Conservation (phyloP, 1,140 invertebrate species). For the Musca domestica region DNA sequence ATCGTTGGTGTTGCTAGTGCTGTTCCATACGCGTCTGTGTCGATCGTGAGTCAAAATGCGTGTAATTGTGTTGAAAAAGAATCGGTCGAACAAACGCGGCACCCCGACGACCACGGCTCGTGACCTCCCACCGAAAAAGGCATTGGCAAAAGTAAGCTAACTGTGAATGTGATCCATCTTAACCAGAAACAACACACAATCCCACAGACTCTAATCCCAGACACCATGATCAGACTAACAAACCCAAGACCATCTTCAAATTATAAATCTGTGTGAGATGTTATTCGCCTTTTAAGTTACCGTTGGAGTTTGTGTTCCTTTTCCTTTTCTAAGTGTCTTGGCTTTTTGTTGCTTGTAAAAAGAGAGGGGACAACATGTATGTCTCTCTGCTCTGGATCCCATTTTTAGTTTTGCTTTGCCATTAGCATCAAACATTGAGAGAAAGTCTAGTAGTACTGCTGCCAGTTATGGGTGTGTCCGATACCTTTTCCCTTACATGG, state of each 20-base stretch:
- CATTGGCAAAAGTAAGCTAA: constrained; percentile 50
- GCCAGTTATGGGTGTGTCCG: no score
- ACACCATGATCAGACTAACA: no score
- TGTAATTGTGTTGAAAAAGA: constrained; percentile 53
- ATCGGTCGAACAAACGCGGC: constrained; percentile 52
- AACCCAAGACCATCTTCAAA: no score
- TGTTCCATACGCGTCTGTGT: background rate
- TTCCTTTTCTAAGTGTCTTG: constrained; percentile 23
- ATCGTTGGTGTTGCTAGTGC: background rate
- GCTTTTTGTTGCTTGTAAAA: background rate
- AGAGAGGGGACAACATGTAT: no score
- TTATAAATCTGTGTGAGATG: no score
- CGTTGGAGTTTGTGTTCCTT: constrained; percentile 28
- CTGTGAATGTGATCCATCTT: background rate
- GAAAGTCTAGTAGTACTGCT: no score
- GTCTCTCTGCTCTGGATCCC: no score
- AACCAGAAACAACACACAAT: no score
- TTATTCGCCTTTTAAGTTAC: background rate
- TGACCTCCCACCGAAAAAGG: constrained; percentile 48
- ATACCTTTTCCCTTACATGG: no score
- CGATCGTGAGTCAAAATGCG: constrained; percentile 34
- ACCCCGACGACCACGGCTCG: constrained; percentile 40
- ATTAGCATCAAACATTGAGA: no score
- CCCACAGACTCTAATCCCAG: no score
- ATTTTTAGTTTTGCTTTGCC: no score